phyloP scores from a whole-genome alignment of 2,113 vertebrate species.

The Tachuris rubrigastra region DNA sequence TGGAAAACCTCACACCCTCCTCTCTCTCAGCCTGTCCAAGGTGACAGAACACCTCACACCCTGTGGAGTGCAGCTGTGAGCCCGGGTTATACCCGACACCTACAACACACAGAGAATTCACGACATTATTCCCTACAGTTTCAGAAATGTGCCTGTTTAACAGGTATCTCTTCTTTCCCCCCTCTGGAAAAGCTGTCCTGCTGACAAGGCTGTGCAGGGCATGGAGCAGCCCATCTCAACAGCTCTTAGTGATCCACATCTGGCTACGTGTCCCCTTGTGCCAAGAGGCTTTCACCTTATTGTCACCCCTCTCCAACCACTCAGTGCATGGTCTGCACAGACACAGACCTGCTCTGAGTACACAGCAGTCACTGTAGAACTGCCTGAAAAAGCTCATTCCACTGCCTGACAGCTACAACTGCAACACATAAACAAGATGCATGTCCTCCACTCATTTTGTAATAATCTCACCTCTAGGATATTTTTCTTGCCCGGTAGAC shows the following conservation, averaged over 20 bases:
- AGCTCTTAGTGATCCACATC: background rate
- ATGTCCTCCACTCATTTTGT: no score
- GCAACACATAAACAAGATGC: background rate
- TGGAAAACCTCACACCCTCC: background rate
- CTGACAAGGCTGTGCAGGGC: background rate
- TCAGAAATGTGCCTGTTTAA: background rate
- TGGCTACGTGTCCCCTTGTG: accelerated
- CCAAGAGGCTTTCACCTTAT: background rate
- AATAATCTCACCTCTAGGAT: background rate
- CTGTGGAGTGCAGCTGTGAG: background rate
- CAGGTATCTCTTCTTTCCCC: background rate
- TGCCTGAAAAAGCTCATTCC: background rate
- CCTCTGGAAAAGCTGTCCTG: background rate
- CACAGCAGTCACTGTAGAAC: background rate
- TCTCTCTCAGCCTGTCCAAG: background rate
- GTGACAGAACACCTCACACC: background rate
- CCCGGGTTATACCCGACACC: background rate
- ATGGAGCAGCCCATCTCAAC: background rate
- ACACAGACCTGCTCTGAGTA: background rate
- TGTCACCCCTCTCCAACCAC: background rate
- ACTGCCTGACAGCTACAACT: background rate
- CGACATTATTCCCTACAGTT: background rate
- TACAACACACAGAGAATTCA: background rate
- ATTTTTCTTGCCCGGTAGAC: background rate
- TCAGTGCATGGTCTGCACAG: background rate